Percentiles rank a stretch among this genome's conserved stretches.
These are phyloP conservation scores for Diogma glabrata DNA, from an alignment of 2,888 invertebrate genomes.

Conservation along the genomic window DNA sequence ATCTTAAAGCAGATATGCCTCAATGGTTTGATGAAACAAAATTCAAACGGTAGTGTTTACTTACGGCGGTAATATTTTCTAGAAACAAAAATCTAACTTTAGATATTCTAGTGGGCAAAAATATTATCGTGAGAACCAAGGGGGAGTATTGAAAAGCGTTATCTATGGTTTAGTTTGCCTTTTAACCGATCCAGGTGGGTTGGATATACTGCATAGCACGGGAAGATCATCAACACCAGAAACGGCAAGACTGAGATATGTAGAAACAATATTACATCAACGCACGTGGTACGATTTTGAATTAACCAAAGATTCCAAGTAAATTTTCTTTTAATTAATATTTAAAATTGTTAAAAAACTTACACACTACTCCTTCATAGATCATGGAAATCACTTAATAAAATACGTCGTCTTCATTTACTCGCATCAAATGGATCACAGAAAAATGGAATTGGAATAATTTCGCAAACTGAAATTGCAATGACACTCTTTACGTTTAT, in stretches of 20 bases:
- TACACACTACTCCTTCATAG: no score
- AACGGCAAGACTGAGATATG: slow-evolving; percentile 4
- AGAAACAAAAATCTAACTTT: no score
- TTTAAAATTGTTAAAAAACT: no score
- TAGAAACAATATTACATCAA: neutral
- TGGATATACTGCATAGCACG: neutral
- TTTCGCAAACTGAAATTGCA: slow-evolving; percentile 1
- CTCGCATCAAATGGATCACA: neutral
- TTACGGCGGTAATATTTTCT: no score
- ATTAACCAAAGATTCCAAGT: slow-evolving; percentile 23
- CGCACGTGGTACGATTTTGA: slow-evolving; percentile 2
- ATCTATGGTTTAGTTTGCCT: neutral
- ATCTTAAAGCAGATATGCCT: neutral
- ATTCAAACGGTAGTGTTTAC: no score
- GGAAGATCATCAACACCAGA: neutral
- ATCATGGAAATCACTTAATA: slow-evolving; percentile 48
- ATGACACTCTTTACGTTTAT: slow-evolving; percentile 4
- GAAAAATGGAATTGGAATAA: neutral
- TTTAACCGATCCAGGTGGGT: neutral
- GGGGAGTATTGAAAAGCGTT: neutral
- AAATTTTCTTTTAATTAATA: no score
- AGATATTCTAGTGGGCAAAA: neutral
- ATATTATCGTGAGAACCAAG: neutral
- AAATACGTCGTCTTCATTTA: slow-evolving; percentile 48
- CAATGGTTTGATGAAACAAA: slow-evolving; percentile 8